phyloP scores from a whole-genome alignment of 2,888 invertebrate species.

The Cremastobaeus sp. region DNA sequence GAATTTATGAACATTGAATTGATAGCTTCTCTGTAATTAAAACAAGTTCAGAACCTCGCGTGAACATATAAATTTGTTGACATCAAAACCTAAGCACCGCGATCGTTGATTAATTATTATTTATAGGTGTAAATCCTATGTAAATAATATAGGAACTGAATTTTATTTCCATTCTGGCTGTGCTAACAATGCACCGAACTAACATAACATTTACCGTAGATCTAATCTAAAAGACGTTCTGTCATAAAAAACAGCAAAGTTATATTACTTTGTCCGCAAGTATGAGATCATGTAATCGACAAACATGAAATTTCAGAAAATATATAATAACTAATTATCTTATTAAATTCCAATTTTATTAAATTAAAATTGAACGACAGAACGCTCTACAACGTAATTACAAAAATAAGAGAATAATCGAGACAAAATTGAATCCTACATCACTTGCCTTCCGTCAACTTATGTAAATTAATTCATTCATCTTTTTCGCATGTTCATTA shows the following conservation, averaged over 20 bases:
- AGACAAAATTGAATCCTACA: constrained; percentile 16
- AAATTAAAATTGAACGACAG: no score
- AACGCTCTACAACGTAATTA: constrained; percentile 15
- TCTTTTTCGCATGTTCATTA: constrained; percentile 4
- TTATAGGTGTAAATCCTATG: constrained; percentile 18
- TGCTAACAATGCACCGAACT: neutral
- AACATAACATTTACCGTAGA: neutral
- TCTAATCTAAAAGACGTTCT: no score
- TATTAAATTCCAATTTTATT: neutral
- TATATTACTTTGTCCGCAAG: no score
- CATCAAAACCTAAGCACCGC: constrained; percentile 17
- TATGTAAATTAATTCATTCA: neutral
- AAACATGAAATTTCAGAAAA: constrained; percentile 3
- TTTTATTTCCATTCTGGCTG: neutral
- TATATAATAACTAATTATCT: constrained; percentile 5
- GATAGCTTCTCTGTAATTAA: no score
- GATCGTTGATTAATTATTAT: constrained; percentile 3
- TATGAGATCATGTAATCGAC: no score
- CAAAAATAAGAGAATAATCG: constrained; percentile 20
- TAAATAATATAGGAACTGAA: constrained; percentile 42
- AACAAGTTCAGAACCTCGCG: neutral
- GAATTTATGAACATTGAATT: neutral
- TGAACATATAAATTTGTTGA: neutral
- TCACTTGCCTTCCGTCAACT: neutral
- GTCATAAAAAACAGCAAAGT: no score